Percentiles rank a stretch among this genome's conserved stretches.
Evolutionary conservation across 2,113 vertebrate genomes (phyloP).

Genomic region (Greenwoodochromis staneri): DNA sequence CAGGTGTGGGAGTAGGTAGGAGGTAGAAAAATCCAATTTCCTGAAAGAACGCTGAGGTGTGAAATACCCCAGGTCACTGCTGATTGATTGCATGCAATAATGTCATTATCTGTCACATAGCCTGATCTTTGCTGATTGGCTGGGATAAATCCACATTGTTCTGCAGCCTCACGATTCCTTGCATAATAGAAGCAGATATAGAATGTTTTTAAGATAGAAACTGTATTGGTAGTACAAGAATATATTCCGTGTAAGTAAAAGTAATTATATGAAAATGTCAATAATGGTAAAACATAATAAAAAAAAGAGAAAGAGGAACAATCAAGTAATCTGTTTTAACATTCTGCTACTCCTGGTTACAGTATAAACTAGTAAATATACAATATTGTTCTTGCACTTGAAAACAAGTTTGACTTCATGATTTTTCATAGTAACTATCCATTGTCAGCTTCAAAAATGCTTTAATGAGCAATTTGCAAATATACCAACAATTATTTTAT

Average conservation of each 20-base stretch:
- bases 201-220: background rate
- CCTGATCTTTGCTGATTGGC: background rate
- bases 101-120: background rate
- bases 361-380: background rate
- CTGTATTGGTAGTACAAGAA: background rate
- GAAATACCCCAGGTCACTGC: background rate
- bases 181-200: background rate
- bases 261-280: background rate
- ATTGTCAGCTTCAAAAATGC: background rate
- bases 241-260: background rate
- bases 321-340: background rate
- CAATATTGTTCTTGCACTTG: background rate
- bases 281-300: background rate
- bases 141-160: background rate
- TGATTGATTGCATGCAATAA: background rate
- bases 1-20: background rate
- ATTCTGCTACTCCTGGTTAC: background rate
- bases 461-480: background rate
- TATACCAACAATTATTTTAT: background rate
- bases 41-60: background rate
- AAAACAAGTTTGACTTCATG: background rate
- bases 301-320: background rate
- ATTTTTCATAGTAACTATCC: background rate
- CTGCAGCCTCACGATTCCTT: background rate
- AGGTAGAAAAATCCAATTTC: background rate